These are phyloP conservation scores for Epizoanthus ramosus DNA, from an alignment of 92 coral and sea anemone species.

Conservation along the genomic window DNA sequence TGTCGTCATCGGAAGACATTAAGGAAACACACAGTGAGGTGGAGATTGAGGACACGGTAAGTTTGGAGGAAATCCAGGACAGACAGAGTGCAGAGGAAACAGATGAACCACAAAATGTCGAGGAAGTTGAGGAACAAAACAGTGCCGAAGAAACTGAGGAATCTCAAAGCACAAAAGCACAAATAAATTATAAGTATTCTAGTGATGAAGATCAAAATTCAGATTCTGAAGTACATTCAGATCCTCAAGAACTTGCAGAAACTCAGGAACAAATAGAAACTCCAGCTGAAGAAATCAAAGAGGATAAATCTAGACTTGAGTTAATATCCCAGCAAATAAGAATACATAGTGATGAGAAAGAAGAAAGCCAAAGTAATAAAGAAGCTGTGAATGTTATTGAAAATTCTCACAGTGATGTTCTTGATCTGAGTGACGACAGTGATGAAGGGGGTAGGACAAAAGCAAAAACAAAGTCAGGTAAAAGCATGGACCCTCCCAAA, in stretches of 20 bases:
- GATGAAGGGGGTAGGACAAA: background rate
- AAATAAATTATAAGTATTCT: conserved; percentile 26
- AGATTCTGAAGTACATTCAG: background rate
- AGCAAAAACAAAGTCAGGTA: background rate
- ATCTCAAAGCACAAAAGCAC: conserved; percentile 18
- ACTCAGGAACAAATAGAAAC: background rate
- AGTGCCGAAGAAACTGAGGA: conserved; percentile 8
- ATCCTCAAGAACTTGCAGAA: background rate
- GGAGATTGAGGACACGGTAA: conserved; percentile 15
- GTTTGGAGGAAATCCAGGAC: background rate
- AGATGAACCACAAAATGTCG: background rate
- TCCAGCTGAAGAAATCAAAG: background rate
- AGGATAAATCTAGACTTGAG: background rate
- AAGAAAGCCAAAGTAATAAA: conserved; percentile 9
- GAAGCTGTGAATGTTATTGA: conserved; percentile 21
- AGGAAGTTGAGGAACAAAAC: conserved; percentile 8
- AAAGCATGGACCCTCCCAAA: conserved; percentile 1
- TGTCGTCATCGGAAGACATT: background rate
- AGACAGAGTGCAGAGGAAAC: conserved; percentile 28
- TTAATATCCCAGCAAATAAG: background rate
- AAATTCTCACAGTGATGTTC: conserved; percentile 33
- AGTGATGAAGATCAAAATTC: conserved; percentile 22
- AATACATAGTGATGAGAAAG: conserved; percentile 4
- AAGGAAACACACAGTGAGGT: conserved; percentile 6
- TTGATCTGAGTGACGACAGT: conserved; percentile 15